These are phyloP conservation scores for Tetraodon nigroviridis DNA, from an alignment of 2,113 vertebrate genomes.

Conservation along the genomic window DNA sequence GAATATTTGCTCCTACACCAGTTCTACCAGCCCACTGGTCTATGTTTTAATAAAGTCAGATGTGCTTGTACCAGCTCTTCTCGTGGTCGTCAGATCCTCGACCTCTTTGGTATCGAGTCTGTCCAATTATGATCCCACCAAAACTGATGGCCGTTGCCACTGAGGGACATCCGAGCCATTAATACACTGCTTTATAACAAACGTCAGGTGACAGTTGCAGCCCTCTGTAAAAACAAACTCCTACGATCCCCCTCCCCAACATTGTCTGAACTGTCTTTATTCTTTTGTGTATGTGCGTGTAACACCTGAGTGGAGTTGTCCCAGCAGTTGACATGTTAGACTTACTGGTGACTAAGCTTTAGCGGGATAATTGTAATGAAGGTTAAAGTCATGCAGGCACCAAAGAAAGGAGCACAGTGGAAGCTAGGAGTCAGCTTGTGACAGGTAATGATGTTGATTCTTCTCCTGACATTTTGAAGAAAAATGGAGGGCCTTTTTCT, in stretches of 20 bases:
- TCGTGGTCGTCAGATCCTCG: too few species aligned
- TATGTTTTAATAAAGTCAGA: too few species aligned
- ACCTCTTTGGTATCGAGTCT: too few species aligned
- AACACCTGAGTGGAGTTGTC: conserved; percentile 14
- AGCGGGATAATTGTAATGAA: conserved; percentile 24
- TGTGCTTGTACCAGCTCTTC: too few species aligned
- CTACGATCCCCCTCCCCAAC: not conserved
- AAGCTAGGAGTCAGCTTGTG: conserved; percentile 18
- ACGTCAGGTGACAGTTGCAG: too few species aligned
- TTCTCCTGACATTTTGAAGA: conserved; percentile 23
- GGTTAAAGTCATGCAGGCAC: conserved; percentile 17
- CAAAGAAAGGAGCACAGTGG: conserved; percentile 11
- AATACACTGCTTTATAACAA: too few species aligned
- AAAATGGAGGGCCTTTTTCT: conserved; percentile 3
- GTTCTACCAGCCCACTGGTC: too few species aligned
- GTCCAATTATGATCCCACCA: too few species aligned
- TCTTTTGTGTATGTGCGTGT: not conserved
- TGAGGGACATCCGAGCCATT: too few species aligned
- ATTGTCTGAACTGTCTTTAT: not conserved
- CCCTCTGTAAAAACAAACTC: too few species aligned
- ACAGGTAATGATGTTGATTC: conserved; percentile 37
- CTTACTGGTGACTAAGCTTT: conserved; percentile 36
- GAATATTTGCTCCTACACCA: too few species aligned
- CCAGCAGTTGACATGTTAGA: conserved; percentile 22
- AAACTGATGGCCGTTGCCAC: too few species aligned